phyloP scores from a whole-genome alignment of 2,888 invertebrate species.

The Dolichomitus sp. region DNA sequence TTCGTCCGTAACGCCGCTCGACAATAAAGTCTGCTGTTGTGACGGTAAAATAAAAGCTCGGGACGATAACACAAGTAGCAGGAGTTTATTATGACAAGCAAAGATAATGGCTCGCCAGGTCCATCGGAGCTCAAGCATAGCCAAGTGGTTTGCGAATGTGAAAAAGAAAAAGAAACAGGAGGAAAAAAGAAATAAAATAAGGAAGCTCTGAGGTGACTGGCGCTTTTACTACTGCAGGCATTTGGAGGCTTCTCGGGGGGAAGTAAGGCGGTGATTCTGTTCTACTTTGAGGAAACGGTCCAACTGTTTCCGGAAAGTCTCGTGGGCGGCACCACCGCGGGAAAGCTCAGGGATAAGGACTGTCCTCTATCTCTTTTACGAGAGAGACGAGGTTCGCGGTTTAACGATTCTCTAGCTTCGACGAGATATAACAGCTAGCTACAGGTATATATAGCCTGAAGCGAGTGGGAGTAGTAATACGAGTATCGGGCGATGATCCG shows the following conservation, averaged over 20 bases:
- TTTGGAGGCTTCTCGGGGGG: constrained; percentile 10
- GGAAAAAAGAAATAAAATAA: constrained; percentile 7
- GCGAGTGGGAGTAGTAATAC: not conserved
- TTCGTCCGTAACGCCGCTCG: not conserved
- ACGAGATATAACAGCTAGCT: constrained; percentile 19
- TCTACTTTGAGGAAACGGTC: constrained; percentile 38
- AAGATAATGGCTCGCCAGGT: constrained; percentile 2
- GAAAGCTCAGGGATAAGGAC: constrained; percentile 24
- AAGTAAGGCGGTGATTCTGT: constrained; percentile 39
- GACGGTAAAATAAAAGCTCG: constrained; percentile 3
- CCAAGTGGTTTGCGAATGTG: constrained; percentile 12
- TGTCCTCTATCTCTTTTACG: constrained; percentile 40
- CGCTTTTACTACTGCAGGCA: constrained; percentile 43
- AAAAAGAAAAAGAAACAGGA: constrained; percentile 1
- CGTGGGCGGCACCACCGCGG: not conserved
- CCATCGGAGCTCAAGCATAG: not conserved
- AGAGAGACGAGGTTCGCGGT: constrained; percentile 34
- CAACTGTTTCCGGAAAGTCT: constrained; percentile 16
- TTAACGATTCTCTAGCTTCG: constrained; percentile 50
- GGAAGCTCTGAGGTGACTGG: constrained; percentile 29
- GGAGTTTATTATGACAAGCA: constrained; percentile 19
- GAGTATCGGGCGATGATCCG: constrained; percentile 26
- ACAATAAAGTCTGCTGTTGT: not conserved
- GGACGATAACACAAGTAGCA: constrained; percentile 1
- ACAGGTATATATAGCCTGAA: not conserved